Percentiles rank a stretch among this genome's conserved stretches.
These are phyloP conservation scores for Lepidurus couesii DNA, from an alignment of 1,140 invertebrate genomes.

Conservation along the genomic window DNA sequence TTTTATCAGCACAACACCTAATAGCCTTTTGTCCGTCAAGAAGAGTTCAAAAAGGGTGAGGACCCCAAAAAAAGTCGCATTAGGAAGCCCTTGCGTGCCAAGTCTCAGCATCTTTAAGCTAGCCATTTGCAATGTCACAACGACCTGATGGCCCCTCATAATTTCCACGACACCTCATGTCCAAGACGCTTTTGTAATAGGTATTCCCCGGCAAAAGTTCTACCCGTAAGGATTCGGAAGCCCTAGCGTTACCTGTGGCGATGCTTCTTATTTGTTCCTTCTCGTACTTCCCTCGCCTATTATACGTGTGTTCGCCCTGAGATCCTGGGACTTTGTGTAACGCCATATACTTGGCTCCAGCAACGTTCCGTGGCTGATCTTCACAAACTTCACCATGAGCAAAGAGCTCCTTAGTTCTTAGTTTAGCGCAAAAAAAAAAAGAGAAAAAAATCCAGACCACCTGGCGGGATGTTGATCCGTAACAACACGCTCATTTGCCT, in stretches of 20 bases:
- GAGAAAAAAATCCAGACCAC: not conserved
- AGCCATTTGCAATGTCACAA: not conserved
- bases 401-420: not conserved
- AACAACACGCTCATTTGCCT: conserved; percentile 21
- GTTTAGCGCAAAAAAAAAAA: too few relatives aligned
- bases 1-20: not conserved
- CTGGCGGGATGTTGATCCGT: conserved; percentile 8
- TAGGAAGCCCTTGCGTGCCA: conserved; percentile 11
- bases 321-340: too few relatives aligned
- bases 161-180: conserved; percentile 13
- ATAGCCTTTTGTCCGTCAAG: not conserved
- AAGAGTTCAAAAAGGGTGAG: not conserved
- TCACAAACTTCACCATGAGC: not conserved
- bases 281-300: too few relatives aligned
- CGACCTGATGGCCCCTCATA: not conserved
- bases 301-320: too few relatives aligned
- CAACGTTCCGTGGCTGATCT: not conserved
- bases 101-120: conserved; percentile 19
- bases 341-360: too few relatives aligned
- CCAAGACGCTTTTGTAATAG: not conserved
- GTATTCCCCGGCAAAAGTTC: not conserved
- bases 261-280: too few relatives aligned
- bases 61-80: not conserved
- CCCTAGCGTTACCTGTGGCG: not conserved
- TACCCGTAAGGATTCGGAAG: not conserved